Base-by-base conservation (phyloP, 2,797 vertebrate species). In the Hemibagrus guttatus region DNA sequence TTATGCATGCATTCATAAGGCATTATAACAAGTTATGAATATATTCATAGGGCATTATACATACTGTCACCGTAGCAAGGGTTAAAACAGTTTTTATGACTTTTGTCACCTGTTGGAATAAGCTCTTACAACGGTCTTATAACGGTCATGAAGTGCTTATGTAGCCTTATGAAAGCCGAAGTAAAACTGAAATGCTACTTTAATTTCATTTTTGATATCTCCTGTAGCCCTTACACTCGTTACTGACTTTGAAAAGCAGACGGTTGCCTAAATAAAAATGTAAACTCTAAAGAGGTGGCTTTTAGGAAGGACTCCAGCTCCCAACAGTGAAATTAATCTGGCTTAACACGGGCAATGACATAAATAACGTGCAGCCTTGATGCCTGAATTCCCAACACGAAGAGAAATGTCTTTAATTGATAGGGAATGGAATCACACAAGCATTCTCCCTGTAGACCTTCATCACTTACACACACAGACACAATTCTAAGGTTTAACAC, bases 291-390 rank as follows among this genome's bases (percentile, higher is more conserved):
- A 28, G 52, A n/a, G 64, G 13, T 8, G 63, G 61, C 64, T 83
- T 83, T 83, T 35, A 83, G 64, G 64, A 83, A 26, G 2, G 52
- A 56, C 52, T 71, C 26, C 64, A 35, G 19, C 31, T 26, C 81
- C 49, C 68, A 26, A 58, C 66, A 83, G 82, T 72, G 66, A 58
- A 49, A 83, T 83, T 71, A 83, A 83, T 83, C 82, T 72, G 82
- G 13, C 66, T 83, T 39, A 83, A 83, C 82, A 83, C 52, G 14
- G 82, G 52, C 66, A 58, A 17, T 26, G 66, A 42, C 66, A 71
- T 82, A 66, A 69, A 83, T 83, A 68, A 83, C 8, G 42, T 19
- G 54, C 76, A 35, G 79, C 58, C 78, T 61, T 23, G 49, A 82
- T 52, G 81, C 66, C 81, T 7, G 52, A 71, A 83, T 83, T 83